Base-by-base conservation (phyloP, 2,888 invertebrate genomes). In the Drosophila merina region DNA sequence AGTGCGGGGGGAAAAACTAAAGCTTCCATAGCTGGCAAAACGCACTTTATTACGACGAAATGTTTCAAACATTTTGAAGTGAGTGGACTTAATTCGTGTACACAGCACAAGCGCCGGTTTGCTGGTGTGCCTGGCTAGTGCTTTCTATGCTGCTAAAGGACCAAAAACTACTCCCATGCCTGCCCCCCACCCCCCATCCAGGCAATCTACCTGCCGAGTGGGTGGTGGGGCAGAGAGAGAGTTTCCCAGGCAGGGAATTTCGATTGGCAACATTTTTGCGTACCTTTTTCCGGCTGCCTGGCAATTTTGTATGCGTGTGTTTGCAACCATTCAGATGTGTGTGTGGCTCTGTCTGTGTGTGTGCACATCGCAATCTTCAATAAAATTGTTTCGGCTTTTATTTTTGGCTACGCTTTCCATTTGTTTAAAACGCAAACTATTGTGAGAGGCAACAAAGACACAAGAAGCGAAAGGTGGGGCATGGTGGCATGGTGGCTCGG, bases 351-450 rank as follows among this genome's bases (percentile, higher is more conserved):
- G 49, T 52, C 52, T 71, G 44, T 49, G 57, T 48, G 48, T 50
- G 48, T 45, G 74, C 70, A 38, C 67, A 74, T 86, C 75, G 81
- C 84, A 88, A 85, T 85, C 88, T 81, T 88, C 87, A 85, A 88
- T 85, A 85, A 88, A 88, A 88, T 69, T 69, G 84, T 84, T 84
- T 80, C 78, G 67, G 71, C 81, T 72, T 75, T 77, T 74, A 64
- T 72, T 70, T 78, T 74, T 69, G 80, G 75, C 71, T 78, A 78
- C 79, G 79, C 82, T 81, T 85, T 84, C 79, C 84, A 85, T 85
- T 85, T 85, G 88, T 76, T 85, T 88, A 88, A 85, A 88, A 81
- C 86, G 82, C 78, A 88, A 79, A 84, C 83, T 85, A 88, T 88
- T 88, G 87, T 75, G 73, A 33, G 31, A 36, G 72, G 72, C 72